Conservation (phyloP, 2,113 vertebrate genomes). For the Hyperopisus bebe region DNA sequence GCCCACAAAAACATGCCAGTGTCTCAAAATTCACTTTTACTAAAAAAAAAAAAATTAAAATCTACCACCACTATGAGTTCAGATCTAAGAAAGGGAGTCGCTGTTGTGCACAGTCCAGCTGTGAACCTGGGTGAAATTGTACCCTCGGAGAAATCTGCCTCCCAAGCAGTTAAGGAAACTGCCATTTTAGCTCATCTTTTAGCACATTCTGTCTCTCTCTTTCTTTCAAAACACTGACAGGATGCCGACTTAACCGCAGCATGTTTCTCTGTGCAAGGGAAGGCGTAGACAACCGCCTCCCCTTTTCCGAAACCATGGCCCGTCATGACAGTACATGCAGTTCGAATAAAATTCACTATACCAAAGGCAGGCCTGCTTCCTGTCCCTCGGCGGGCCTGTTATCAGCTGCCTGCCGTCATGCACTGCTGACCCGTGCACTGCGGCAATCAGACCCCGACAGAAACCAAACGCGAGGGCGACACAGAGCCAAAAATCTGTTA, state of each 20-base stretch:
- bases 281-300: background rate
- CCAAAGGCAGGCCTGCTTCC: background rate
- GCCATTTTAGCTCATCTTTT: background rate
- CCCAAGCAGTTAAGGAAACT: background rate
- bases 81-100: background rate
- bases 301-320: background rate
- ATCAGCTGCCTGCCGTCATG: background rate
- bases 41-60: background rate
- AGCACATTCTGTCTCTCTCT: background rate
- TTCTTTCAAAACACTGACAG: conserved; percentile 5
- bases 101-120: background rate
- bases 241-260: conserved; percentile 9
- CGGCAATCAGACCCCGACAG: background rate
- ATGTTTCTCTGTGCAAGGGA: background rate
- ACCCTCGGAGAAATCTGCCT: background rate
- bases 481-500: background rate
- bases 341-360: background rate
- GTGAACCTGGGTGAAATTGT: background rate
- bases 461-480: background rate
- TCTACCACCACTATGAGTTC: background rate
- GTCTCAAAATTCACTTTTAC: background rate
- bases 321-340: background rate
- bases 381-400: background rate
- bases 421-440: background rate
- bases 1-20: background rate